Evolutionary conservation across 2,113 vertebrate genomes (phyloP).

Genomic region (Pachycephala philippinensis): DNA sequence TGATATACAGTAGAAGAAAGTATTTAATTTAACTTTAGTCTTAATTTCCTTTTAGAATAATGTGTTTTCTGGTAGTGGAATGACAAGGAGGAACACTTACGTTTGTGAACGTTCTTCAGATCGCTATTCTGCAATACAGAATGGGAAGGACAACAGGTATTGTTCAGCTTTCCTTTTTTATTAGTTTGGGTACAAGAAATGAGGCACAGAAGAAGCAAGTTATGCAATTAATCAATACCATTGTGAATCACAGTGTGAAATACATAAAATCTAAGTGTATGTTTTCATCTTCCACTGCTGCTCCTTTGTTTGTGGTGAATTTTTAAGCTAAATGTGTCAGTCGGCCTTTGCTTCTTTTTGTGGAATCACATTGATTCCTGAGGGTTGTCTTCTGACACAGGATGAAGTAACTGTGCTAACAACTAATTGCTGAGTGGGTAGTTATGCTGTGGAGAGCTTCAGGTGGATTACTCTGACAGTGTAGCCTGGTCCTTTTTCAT

Average conservation of each 20-base stretch:
- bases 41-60: conserved; percentile 75
- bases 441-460: neutral
- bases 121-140: conserved; percentile 87
- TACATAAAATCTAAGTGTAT: accelerated
- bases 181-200: neutral
- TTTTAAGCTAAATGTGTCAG: neutral
- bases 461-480: neutral
- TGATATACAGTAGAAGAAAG: neutral
- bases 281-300: neutral
- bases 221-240: neutral
- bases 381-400: neutral
- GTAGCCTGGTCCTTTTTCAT: neutral
- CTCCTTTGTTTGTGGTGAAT: neutral
- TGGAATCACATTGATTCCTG: neutral
- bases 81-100: conserved; percentile 96
- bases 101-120: conserved; percentile 93
- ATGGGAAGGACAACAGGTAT: conserved; percentile 97
- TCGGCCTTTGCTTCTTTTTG: neutral
- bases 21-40: neutral
- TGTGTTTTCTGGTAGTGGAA: conserved; percentile 81
- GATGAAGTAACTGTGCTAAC: neutral
- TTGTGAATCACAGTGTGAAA: neutral
- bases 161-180: neutral
- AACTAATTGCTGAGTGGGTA: neutral
- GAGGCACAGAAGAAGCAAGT: neutral